Percentiles rank a stretch among this genome's conserved stretches.
Conservation (phyloP, 2,888 invertebrate species). For the Epiperipatus broadwayi region DNA sequence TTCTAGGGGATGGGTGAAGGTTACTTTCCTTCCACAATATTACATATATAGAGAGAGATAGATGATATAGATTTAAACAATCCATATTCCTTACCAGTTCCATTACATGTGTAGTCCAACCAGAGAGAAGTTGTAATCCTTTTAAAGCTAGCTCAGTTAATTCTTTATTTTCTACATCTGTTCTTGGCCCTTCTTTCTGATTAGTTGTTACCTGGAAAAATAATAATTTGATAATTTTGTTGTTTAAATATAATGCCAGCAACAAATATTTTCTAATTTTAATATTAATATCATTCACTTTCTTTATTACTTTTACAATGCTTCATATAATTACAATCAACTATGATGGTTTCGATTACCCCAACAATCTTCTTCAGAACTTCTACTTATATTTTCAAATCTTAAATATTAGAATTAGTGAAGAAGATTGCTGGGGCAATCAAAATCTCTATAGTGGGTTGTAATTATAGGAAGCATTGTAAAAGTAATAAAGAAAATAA, state of each 20-base stretch:
- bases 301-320: too few relatives aligned
- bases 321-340: too few relatives aligned
- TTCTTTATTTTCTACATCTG: conserved; percentile 73
- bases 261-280: not conserved
- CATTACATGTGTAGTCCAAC: conserved; percentile 91
- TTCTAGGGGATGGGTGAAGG: conserved; percentile 5
- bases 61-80: not conserved
- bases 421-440: too few relatives aligned
- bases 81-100: conserved; percentile 40
- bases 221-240: conserved; percentile 15
- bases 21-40: too few relatives aligned
- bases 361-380: too few relatives aligned
- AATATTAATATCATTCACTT: too few relatives aligned
- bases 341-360: too few relatives aligned
- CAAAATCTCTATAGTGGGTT: too few relatives aligned
- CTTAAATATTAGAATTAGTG: too few relatives aligned
- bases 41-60: conserved; percentile 1
- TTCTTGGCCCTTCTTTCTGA: conserved; percentile 67
- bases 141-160: conserved; percentile 74
- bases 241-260: not conserved
- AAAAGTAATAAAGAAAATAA: too few relatives aligned
- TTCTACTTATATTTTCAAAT: too few relatives aligned
- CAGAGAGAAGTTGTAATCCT: conserved; percentile 76
- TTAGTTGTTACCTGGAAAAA: conserved; percentile 56
- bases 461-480: too few relatives aligned